A percentile compares a stretch with the other conserved stretches of the same genome.
Evolutionary conservation across 2,113 vertebrate genomes (phyloP).

Genomic region (Vulpes vulpes): DNA sequence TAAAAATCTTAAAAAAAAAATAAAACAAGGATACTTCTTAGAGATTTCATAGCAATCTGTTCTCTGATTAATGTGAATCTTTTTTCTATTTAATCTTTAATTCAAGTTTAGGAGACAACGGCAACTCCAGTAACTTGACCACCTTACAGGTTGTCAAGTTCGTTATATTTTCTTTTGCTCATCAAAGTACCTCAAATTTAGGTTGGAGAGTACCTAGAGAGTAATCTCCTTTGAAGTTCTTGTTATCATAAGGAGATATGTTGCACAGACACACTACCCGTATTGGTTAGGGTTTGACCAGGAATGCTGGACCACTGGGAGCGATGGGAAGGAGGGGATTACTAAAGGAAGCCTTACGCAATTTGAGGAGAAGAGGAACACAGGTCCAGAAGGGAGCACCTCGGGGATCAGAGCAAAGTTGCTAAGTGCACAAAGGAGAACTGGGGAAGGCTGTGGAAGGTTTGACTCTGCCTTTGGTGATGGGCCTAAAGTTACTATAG

Average conservation of each 20-base stretch:
- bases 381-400: not conserved
- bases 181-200: not conserved
- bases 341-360: not conserved
- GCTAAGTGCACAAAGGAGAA: not conserved
- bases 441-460: not conserved
- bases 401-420: not conserved
- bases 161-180: not conserved
- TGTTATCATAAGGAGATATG: not conserved
- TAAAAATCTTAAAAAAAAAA: not conserved
- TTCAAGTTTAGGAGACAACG: conserved; percentile 47
- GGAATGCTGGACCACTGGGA: not conserved
- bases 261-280: not conserved
- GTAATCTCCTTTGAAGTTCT: not conserved
- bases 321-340: not conserved
- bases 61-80: not conserved
- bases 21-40: conserved; percentile 41
- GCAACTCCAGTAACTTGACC: not conserved
- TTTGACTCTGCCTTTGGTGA: not conserved
- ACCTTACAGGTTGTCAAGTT: not conserved
- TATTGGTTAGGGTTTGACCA: not conserved
- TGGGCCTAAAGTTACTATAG: not conserved
- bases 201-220: not conserved
- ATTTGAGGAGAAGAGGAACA: not conserved
- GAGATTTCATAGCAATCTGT: conserved; percentile 23
- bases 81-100: conserved; percentile 14